Evolutionary conservation across 64 coral and sea anemone species (phyloP), one percentile per base, ranked within the genome.

Genomic region (Pachyseris speciosa): DNA sequence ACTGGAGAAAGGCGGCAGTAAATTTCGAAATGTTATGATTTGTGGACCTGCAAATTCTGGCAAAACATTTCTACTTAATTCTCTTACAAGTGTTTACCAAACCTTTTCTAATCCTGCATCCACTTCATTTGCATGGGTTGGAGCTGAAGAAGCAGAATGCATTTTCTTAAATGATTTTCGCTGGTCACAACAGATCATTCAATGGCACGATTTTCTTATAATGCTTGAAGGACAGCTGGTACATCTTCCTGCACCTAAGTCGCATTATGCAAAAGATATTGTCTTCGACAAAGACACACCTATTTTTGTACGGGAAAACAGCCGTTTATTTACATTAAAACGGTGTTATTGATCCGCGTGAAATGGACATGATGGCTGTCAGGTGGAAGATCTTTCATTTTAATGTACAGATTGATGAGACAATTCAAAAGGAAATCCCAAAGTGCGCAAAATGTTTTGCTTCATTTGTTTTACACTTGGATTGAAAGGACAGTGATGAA

Each of bases 31-130:
- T 50, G 26, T 91, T 13, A 69, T 91, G 34, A 49, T 83, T 16
- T n/a, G 33, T 69, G 42, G 78, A 2, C 61, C 89, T 2, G 75
- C 89, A 9, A 83, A 84, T 69, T 89, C 72, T 58, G n/a, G 71
- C 25, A 89, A 89, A 77, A 89, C 87, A 7, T 89, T 89, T 60
- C 41, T 87, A 25, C 19, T 87, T 8, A 87, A 89, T 33, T 72
- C 73, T 22, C 37, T 89, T 13, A 78, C 24, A 20, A 3, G 24
- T 26, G 47, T 79, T 57, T 89, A 64, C 30, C 33, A 83, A 3
- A 83, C 79, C 2, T 83, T 83, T 20, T 19, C 44, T 3, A 83
- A 63, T 47, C 74, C 87, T 20, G 72, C 87, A 36, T 44, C 73
- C 12, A 28, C 49, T 5, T 33, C n/a, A n/a, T 89, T 89, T 67